phyloP scores from a whole-genome alignment of 2,888 invertebrate genomes.

The Pandemis corylana region DNA sequence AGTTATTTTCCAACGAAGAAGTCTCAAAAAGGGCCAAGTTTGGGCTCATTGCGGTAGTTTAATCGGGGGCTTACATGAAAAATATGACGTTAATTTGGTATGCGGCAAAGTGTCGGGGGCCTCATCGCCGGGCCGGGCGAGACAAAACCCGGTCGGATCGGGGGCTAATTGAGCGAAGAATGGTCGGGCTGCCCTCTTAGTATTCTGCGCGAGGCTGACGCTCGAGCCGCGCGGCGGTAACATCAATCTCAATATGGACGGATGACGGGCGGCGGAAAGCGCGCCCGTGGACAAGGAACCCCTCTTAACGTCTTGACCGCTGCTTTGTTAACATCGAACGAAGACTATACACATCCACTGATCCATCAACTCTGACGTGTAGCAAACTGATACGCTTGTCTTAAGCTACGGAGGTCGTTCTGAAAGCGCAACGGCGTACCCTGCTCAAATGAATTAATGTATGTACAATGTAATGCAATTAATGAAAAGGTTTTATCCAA shows the following conservation, averaged over 20 bases:
- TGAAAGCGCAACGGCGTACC: background rate
- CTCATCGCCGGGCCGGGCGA: constrained; percentile 58
- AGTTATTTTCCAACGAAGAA: constrained; percentile 33
- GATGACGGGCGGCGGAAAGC: constrained; percentile 79
- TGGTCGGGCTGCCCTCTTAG: constrained; percentile 73
- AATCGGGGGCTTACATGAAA: constrained; percentile 74
- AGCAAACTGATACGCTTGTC: constrained; percentile 31
- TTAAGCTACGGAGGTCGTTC: background rate
- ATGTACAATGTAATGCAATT: too few relatives aligned
- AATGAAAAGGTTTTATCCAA: too few relatives aligned
- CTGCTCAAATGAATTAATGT: background rate
- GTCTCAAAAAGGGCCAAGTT: constrained; percentile 47
- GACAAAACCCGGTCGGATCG: constrained; percentile 70
- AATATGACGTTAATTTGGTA: constrained; percentile 79
- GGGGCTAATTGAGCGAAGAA: constrained; percentile 80
- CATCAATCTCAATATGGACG: constrained; percentile 83
- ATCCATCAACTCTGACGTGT: constrained; percentile 56
- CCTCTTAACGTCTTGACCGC: constrained; percentile 73
- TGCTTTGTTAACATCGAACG: constrained; percentile 55
- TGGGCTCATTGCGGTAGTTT: constrained; percentile 62
- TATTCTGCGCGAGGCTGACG: constrained; percentile 72
- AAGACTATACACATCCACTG: constrained; percentile 68
- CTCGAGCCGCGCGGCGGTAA: constrained; percentile 66
- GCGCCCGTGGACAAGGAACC: constrained; percentile 74
- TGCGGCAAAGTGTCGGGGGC: constrained; percentile 70